Base-by-base conservation (phyloP, 2,113 vertebrate genomes). In the Burhinus oedicnemus region DNA sequence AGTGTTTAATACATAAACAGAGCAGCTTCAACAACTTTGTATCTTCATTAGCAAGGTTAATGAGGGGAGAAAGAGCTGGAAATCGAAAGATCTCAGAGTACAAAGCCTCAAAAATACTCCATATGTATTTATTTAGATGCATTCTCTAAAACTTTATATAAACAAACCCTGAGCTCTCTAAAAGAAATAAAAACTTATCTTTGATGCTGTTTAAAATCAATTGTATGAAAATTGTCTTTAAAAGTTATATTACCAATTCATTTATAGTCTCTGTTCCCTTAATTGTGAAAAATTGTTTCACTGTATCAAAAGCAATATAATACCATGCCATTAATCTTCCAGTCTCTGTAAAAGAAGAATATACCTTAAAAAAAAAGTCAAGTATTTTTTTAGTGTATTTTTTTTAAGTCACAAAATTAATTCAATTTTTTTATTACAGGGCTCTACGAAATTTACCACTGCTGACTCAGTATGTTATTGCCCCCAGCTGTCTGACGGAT, bases 291-390 rank as follows among this genome's bases (percentile, higher is more conserved):
- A 99, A 99, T 74, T 98, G 98, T 95, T 98, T 99, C 98, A 99
- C 99, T 83, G 99, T 99, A 86, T 99, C 99, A 98, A 99, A 99
- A 30, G 99, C 99, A 94, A 99, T 98, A 88, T 98, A 99, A 97
- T 99, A 99, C 93, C 99, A 98, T 0, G 99, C 99, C 99, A 99
- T 99, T 94, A 99, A 97, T 97, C 98, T 98, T 96, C 99, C 99
- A 23, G 98, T 98, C 84, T 99, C 99, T 99, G 97, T 79, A 47
- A 83, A 86, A 90, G 91, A 97, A 97, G 38, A 96, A 71, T 18
- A 83, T 47, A 69, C 7, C 13, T 87, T 84, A 49, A 81, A 90
- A 77, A 89, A 38, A 70, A 81, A 2, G 6, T 6, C 19, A 84
- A 38, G 22, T 82, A 22, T 51, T 64, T 87, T 64, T 87, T 82